A percentile compares a stretch with the other conserved stretches of the same genome.
Evolutionary conservation across 2,888 invertebrate species (phyloP).

Genomic region (Troides helena): DNA sequence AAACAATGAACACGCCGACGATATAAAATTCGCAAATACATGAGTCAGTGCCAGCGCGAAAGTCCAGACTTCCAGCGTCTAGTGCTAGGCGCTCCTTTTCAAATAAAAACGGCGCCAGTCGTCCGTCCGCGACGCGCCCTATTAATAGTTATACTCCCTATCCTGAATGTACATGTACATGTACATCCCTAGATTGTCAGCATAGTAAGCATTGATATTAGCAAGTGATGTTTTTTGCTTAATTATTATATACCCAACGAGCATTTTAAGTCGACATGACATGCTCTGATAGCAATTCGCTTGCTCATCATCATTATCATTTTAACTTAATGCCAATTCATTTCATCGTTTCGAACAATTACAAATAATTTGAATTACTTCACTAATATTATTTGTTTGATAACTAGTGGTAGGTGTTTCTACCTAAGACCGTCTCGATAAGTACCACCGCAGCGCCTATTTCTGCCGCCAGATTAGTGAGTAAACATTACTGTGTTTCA

Average conservation of each 20-base stretch:
- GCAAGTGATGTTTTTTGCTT: neutral
- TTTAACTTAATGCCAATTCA: too few relatives aligned
- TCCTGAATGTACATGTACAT: neutral
- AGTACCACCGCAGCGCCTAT: too few relatives aligned
- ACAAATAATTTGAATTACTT: too few relatives aligned
- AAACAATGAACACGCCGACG: neutral
- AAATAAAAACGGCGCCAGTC: slow-evolving; percentile 25
- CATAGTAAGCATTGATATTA: neutral
- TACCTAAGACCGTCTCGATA: too few relatives aligned
- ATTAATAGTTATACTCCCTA: neutral
- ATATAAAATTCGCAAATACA: slow-evolving; percentile 25
- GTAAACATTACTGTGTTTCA: too few relatives aligned
- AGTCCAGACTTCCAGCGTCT: slow-evolving; percentile 20
- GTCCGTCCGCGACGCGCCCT: slow-evolving; percentile 18
- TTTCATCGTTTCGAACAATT: too few relatives aligned
- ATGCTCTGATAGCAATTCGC: too few relatives aligned
- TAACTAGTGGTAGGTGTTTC: too few relatives aligned
- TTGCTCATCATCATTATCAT: too few relatives aligned
- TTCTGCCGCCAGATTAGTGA: too few relatives aligned
- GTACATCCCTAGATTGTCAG: neutral
- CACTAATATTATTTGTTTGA: too few relatives aligned
- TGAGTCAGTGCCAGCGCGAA: slow-evolving; percentile 21
- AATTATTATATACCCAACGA: neutral
- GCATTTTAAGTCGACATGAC: too few relatives aligned
- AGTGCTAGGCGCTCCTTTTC: slow-evolving; percentile 22